Evolutionary conservation across 2,888 invertebrate genomes (phyloP).

Genomic region (Andrena bicolor): DNA sequence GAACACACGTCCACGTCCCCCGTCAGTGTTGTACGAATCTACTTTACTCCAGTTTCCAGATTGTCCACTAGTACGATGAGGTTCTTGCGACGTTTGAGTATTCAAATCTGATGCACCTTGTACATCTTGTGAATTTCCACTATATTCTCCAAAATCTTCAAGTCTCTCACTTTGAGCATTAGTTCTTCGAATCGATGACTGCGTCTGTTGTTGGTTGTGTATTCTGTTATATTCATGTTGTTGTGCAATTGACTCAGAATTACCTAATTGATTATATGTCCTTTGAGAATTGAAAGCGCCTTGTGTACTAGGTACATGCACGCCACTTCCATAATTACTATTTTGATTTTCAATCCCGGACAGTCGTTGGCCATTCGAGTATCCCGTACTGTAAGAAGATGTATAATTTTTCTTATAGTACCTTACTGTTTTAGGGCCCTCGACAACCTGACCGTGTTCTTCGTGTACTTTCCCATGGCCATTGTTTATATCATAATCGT

Average conservation of each 20-base stretch:
- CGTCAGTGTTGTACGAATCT: conserved; percentile 77
- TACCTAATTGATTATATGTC: conserved; percentile 39
- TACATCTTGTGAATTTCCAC: conserved; percentile 47
- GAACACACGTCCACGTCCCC: conserved; percentile 73
- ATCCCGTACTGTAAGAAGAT: conserved; percentile 68
- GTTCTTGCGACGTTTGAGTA: conserved; percentile 38
- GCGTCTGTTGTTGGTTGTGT: conserved; percentile 46
- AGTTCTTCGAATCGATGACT: conserved; percentile 33
- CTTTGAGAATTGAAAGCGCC: conserved; percentile 40
- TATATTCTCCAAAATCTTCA: conserved; percentile 72
- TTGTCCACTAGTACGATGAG: conserved; percentile 26
- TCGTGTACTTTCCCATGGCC: conserved; percentile 77
- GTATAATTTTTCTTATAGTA: conserved; percentile 80
- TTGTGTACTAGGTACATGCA: conserved; percentile 28
- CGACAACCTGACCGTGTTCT: conserved; percentile 73
- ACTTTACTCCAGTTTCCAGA: conserved; percentile 75
- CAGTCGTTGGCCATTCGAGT: conserved; percentile 30
- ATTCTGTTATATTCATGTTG: conserved; percentile 50
- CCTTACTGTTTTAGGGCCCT: conserved; percentile 60
- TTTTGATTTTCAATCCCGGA: conserved; percentile 26
- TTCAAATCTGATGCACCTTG: conserved; percentile 30
- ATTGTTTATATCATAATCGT: conserved; percentile 74
- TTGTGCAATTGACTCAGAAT: conserved; percentile 26
- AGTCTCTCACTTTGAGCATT: conserved; percentile 63
- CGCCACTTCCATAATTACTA: conserved; percentile 23